phyloP scores from a whole-genome alignment of 2,797 vertebrate genomes.

The Cirrhinus molitorella region DNA sequence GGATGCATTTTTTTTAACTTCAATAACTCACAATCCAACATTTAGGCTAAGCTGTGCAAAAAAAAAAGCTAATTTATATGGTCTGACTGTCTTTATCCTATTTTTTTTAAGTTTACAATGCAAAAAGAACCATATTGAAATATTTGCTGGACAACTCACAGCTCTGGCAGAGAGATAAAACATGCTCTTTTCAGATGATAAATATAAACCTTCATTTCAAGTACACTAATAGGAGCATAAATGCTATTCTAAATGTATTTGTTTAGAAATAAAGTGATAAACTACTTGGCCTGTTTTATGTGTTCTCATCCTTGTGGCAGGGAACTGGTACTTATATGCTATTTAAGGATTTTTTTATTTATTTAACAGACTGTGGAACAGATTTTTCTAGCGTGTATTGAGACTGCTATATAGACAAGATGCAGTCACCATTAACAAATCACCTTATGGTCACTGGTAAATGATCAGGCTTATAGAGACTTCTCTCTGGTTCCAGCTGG shows the following conservation, averaged over 20 bases:
- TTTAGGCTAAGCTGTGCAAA: conserved; percentile 3
- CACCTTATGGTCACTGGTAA: conserved; percentile 23
- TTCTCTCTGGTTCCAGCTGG: conserved; percentile 63
- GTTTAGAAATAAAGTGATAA: neutral
- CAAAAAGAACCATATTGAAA: neutral
- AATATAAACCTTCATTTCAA: neutral
- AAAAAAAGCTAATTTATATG: neutral
- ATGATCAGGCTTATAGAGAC: conserved; percentile 11
- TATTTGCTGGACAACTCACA: neutral
- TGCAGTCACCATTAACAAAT: conserved; percentile 26
- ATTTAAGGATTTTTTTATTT: conserved; percentile 2
- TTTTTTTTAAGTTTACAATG: neutral
- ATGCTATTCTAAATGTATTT: neutral
- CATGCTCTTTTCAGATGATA: neutral
- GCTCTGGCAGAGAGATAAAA: neutral
- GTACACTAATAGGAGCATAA: neutral
- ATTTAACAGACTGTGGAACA: conserved; percentile 22
- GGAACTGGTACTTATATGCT: neutral
- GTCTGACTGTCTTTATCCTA: neutral
- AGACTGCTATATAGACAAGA: conserved; percentile 8
- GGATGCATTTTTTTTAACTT: neutral
- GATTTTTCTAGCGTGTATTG: neutral
- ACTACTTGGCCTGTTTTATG: neutral
- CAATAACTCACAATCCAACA: conserved; percentile 7
- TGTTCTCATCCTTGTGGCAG: conserved; percentile 14